phyloP scores from a whole-genome alignment of 2,113 vertebrate species.

The Ciconia stormi region DNA sequence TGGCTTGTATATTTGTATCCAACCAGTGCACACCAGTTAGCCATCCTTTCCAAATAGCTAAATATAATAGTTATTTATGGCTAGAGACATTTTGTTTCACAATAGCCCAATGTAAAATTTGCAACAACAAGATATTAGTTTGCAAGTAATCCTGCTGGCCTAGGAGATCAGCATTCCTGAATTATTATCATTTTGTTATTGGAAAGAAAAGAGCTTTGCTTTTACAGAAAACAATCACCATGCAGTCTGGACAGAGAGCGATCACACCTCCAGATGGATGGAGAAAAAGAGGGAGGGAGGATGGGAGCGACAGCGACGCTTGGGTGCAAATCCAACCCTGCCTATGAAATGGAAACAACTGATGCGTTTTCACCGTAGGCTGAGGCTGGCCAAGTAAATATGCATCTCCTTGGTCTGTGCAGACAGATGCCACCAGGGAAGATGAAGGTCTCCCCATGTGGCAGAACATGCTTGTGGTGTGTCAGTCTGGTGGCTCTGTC shows the following conservation, averaged over 20 bases:
- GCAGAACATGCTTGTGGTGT: not conserved
- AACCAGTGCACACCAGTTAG: not conserved
- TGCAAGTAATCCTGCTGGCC: not conserved
- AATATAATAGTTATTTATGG: not conserved
- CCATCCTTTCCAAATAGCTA: not conserved
- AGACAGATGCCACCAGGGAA: not conserved
- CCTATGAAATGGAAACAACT: not conserved
- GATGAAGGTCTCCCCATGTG: not conserved
- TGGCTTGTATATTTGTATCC: not conserved
- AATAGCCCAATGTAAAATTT: not conserved
- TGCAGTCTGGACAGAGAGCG: not conserved
- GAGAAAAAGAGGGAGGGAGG: not conserved
- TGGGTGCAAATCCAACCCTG: not conserved
- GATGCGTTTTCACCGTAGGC: fast-evolving
- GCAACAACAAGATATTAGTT: not conserved
- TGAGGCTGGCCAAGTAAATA: not conserved
- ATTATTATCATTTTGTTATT: not conserved
- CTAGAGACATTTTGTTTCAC: not conserved
- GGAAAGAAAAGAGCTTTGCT: not conserved
- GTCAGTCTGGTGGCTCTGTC: not conserved
- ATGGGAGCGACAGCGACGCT: not conserved
- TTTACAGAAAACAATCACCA: not conserved
- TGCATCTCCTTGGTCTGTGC: not conserved
- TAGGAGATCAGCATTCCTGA: not conserved
- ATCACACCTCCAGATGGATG: not conserved